These are phyloP conservation scores for Villa cingulata DNA, from an alignment of 2,888 invertebrate species.

Conservation along the genomic window DNA sequence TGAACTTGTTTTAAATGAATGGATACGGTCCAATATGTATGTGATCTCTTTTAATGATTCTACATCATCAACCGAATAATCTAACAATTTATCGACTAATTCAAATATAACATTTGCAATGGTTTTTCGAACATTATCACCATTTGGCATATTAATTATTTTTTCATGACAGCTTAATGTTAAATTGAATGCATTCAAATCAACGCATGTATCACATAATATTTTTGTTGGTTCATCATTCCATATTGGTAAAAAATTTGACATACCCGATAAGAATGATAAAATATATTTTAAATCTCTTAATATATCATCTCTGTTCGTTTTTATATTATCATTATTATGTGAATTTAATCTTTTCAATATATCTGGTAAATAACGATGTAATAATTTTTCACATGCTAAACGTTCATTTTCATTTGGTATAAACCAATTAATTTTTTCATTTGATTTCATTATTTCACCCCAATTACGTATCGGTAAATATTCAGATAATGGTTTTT, in stretches of 20 bases:
- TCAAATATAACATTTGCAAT: conserved; percentile 46
- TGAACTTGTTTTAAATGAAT: conserved; percentile 9
- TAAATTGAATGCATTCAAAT: conserved; percentile 27
- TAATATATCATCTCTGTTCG: conserved; percentile 50
- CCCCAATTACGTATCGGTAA: conserved; percentile 75
- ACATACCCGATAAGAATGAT: conserved; percentile 53
- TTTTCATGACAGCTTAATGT: conserved; percentile 36
- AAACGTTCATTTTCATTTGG: conserved; percentile 56
- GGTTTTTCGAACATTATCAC: conserved; percentile 52
- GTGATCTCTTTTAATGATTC: conserved; percentile 48
- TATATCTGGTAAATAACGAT: conserved; percentile 52
- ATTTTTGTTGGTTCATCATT: conserved; percentile 37
- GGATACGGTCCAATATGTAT: conserved; percentile 33
- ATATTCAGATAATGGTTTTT: conserved; percentile 50
- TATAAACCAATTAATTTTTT: conserved; percentile 62
- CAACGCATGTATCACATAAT: conserved; percentile 10
- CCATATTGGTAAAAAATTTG: conserved; percentile 53
- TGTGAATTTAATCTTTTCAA: conserved; percentile 45
- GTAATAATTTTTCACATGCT: conserved; percentile 49
- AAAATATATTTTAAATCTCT: conserved; percentile 38
- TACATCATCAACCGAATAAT: conserved; percentile 62
- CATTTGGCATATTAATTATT: conserved; percentile 45
- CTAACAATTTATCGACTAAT: conserved; percentile 51
- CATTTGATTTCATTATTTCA: conserved; percentile 38
- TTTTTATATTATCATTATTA: conserved; percentile 37